Percentiles rank a stretch among this genome's conserved stretches.
These are phyloP conservation scores for Pseudorasbora parva DNA, from an alignment of 2,113 vertebrate species.

Conservation along the genomic window DNA sequence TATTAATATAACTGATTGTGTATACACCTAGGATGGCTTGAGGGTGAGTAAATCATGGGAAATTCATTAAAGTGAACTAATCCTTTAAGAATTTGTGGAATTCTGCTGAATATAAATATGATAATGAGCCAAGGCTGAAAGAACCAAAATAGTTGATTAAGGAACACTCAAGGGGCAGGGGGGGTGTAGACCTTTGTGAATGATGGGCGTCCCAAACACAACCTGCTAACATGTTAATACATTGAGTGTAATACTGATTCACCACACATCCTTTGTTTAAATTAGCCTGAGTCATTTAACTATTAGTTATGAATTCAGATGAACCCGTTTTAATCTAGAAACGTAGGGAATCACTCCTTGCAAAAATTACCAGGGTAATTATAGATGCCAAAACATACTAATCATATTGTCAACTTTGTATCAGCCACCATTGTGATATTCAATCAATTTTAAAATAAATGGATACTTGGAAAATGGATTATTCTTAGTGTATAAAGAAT, in stretches of 20 bases:
- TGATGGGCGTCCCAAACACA: neutral
- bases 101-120: neutral
- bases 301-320: neutral
- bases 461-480: no score
- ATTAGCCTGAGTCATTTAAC: neutral
- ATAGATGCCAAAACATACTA: neutral
- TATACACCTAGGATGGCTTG: no score
- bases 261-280: neutral
- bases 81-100: neutral
- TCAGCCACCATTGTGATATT: neutral
- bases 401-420: neutral
- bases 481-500: neutral
- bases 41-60: no score
- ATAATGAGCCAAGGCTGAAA: neutral
- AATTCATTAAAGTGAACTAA: no score
- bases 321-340: conserved; percentile 7
- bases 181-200: no score
- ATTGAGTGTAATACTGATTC: no score
- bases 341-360: neutral
- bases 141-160: neutral
- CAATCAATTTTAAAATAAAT: neutral
- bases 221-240: neutral
- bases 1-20: no score
- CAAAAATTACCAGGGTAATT: neutral
- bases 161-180: neutral